A percentile compares a stretch with the other conserved stretches of the same genome.
phyloP scores from a whole-genome alignment of 2,888 invertebrate species.

The Amblyjoppa proteus region DNA sequence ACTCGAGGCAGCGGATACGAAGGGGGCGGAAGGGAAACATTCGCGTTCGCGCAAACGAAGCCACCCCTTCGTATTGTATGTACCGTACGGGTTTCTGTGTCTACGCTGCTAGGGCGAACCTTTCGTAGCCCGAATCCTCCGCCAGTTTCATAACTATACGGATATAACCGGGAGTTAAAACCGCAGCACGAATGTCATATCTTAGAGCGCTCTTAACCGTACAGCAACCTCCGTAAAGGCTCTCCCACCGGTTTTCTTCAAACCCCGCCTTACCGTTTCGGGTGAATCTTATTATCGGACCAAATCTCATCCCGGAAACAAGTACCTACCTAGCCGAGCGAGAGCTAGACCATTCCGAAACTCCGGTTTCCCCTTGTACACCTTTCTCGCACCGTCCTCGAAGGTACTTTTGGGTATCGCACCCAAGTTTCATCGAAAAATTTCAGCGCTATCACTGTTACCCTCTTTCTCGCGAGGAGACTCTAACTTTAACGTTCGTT shows the following conservation, averaged over 20 bases:
- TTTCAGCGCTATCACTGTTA: conserved; percentile 40
- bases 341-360: conserved; percentile 42
- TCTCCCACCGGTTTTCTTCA: conserved; percentile 40
- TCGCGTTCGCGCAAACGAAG: conserved; percentile 29
- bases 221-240: conserved; percentile 48
- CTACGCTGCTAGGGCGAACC: conserved; percentile 60
- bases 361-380: conserved; percentile 28
- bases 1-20: conserved; percentile 21
- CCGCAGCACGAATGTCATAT: conserved; percentile 84
- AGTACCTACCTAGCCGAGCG: conserved; percentile 72
- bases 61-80: conserved; percentile 10
- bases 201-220: conserved; percentile 76
- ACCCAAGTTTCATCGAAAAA: conserved; percentile 62
- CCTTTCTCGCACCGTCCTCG: conserved; percentile 34
- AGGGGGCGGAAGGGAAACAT: conserved; percentile 19
- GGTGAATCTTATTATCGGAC: conserved; percentile 83
- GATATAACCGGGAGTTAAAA: conserved; percentile 84
- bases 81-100: conserved; percentile 1
- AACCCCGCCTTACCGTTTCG: conserved; percentile 67
- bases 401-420: conserved; percentile 68
- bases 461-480: conserved; percentile 10
- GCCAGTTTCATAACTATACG: conserved; percentile 82
- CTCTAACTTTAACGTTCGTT: conserved; percentile 15
- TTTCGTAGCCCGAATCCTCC: conserved; percentile 75
- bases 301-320: conserved; percentile 81